phyloP scores from a whole-genome alignment of 2,888 invertebrate genomes.

The Yponomeuta cagnagella region DNA sequence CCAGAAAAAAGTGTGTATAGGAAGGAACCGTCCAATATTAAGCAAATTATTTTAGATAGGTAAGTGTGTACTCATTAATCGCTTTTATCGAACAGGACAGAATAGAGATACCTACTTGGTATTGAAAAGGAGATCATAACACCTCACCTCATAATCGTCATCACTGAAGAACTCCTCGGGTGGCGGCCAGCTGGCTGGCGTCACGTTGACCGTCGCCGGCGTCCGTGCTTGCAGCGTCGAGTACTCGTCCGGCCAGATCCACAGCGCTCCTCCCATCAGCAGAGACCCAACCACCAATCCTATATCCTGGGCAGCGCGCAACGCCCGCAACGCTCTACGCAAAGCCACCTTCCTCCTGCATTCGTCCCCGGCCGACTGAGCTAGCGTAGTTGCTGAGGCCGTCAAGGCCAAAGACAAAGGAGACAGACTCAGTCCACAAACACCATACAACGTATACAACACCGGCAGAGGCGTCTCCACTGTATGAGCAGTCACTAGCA shows the following conservation, averaged over 20 bases:
- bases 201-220: slow-evolving; percentile 49
- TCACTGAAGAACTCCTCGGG: slow-evolving; percentile 69
- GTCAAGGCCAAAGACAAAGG: slow-evolving; percentile 75
- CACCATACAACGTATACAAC: slow-evolving; percentile 53
- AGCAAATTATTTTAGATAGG: no score
- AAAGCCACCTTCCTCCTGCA: slow-evolving; percentile 52
- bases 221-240: slow-evolving; percentile 57
- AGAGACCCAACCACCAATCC: slow-evolving; percentile 61
- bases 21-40: no score
- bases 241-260: slow-evolving; percentile 64
- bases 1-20: no score
- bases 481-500: slow-evolving; percentile 77
- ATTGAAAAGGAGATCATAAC: background rate
- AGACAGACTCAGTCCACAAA: slow-evolving; percentile 75
- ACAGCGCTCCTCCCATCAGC: slow-evolving; percentile 62
- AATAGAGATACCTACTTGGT: no score
- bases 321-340: slow-evolving; percentile 55
- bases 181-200: slow-evolving; percentile 57
- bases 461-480: slow-evolving; percentile 53
- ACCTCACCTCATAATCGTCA: slow-evolving; percentile 70
- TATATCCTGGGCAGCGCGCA: slow-evolving; percentile 63
- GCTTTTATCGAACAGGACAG: no score
- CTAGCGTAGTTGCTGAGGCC: slow-evolving; percentile 74
- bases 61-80: no score
- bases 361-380: slow-evolving; percentile 71